Conservation (phyloP, 2,113 vertebrate genomes). For the Calyptomena viridis region DNA sequence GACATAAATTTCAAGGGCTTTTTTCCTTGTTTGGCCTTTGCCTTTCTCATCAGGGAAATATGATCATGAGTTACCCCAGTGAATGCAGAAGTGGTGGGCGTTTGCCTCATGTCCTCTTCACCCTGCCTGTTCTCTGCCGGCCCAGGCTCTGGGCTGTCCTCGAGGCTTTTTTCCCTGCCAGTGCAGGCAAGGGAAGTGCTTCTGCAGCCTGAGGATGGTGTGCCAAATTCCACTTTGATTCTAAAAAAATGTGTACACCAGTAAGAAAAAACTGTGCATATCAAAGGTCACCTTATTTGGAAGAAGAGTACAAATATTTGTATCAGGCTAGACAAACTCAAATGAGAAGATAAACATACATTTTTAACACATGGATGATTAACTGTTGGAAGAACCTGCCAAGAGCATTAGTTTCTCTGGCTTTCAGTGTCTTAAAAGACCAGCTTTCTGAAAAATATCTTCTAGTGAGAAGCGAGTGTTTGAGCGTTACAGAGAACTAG, state of each 20-base stretch:
- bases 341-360: conserved; percentile 9
- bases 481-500: neutral
- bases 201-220: neutral
- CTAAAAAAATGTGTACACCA: neutral
- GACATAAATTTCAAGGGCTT: neutral
- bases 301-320: conserved; percentile 23
- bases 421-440: neutral
- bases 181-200: neutral
- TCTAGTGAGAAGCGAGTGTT: neutral
- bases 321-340: neutral
- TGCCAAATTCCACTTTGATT: conserved; percentile 1
- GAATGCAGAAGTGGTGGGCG: neutral
- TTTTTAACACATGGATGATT: conserved; percentile 20
- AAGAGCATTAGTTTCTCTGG: neutral
- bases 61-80: accelerated
- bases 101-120: neutral
- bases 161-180: neutral
- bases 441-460: neutral
- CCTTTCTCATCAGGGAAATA: neutral
- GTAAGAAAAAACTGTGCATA: neutral
- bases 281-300: conserved; percentile 2
- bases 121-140: neutral
- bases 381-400: conserved; percentile 2
- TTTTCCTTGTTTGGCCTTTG: neutral
- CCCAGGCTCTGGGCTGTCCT: neutral